These are phyloP conservation scores for Notospermus geniculatus DNA, from an alignment of 1,140 invertebrate species.

Conservation along the genomic window DNA sequence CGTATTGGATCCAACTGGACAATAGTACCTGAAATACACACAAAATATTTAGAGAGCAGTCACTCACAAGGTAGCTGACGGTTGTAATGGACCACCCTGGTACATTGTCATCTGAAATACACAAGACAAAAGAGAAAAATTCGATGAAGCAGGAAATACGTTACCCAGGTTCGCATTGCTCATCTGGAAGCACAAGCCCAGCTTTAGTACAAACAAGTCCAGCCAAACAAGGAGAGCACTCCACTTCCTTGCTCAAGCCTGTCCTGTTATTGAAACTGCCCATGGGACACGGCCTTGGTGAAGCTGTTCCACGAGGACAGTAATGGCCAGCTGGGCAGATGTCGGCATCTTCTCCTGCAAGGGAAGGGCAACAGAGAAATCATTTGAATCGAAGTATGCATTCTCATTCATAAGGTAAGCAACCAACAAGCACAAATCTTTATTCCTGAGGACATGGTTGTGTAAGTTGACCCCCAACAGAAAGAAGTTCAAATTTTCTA, in stretches of 20 bases:
- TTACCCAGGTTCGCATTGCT: constrained; percentile 42
- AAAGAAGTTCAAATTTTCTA: too few species aligned
- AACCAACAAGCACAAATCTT: too few species aligned
- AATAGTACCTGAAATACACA: constrained; percentile 40
- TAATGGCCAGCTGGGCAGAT: constrained; percentile 46
- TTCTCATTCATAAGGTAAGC: too few species aligned
- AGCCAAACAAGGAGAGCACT: constrained; percentile 40
- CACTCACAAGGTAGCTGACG: too few species aligned
- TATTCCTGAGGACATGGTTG: too few species aligned
- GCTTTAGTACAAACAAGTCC: constrained; percentile 37
- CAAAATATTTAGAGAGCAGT: neutral
- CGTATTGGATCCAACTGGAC: constrained; percentile 40
- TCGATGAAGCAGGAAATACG: constrained; percentile 1
- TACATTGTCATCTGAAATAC: too few species aligned
- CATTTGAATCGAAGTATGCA: too few species aligned
- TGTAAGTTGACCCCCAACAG: too few species aligned
- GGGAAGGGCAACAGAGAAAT: too few species aligned
- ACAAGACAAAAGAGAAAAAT: too few species aligned
- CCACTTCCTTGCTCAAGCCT: constrained; percentile 30
- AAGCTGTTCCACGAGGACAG: constrained; percentile 38
- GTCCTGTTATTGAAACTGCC: constrained; percentile 43
- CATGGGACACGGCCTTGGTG: constrained; percentile 39
- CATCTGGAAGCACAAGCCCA: constrained; percentile 31
- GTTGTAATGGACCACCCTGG: too few species aligned
- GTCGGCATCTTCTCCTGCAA: constrained; percentile 37